These are phyloP conservation scores for Vidua chalybeata DNA, from an alignment of 2,113 vertebrate species.

Conservation along the genomic window DNA sequence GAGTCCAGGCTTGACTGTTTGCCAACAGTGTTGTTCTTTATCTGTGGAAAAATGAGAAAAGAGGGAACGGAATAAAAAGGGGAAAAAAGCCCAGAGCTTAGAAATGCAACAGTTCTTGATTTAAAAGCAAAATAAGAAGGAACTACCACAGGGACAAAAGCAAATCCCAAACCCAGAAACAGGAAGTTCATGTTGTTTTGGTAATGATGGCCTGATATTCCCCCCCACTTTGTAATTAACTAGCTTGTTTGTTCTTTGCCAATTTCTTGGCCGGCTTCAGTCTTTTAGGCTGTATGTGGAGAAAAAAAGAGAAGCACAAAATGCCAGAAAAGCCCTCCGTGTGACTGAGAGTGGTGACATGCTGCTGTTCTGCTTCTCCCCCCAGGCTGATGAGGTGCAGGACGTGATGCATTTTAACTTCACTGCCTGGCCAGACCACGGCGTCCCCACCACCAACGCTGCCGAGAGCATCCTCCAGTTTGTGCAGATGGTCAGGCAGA, in stretches of 20 bases:
- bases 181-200: background rate
- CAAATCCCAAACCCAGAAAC: background rate
- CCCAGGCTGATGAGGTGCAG: constrained; percentile 88
- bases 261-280: background rate
- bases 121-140: background rate
- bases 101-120: background rate
- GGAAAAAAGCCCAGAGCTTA: background rate
- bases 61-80: background rate
- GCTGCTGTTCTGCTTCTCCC: background rate
- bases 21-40: background rate
- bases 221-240: background rate
- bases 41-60: background rate
- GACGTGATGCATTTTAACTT: constrained; percentile 94
- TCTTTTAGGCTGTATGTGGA: background rate
- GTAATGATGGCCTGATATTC: background rate
- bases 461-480: constrained; percentile 96
- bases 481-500: constrained; percentile 90
- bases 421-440: constrained; percentile 96
- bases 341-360: background rate
- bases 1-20: background rate
- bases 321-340: background rate
- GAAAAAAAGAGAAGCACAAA: background rate
- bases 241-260: background rate
- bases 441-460: constrained; percentile 89
- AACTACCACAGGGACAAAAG: background rate